A percentile compares a stretch with the other conserved stretches of the same genome.
phyloP scores from a whole-genome alignment of 2,797 vertebrate species.

The Neomorphus geoffroyi region DNA sequence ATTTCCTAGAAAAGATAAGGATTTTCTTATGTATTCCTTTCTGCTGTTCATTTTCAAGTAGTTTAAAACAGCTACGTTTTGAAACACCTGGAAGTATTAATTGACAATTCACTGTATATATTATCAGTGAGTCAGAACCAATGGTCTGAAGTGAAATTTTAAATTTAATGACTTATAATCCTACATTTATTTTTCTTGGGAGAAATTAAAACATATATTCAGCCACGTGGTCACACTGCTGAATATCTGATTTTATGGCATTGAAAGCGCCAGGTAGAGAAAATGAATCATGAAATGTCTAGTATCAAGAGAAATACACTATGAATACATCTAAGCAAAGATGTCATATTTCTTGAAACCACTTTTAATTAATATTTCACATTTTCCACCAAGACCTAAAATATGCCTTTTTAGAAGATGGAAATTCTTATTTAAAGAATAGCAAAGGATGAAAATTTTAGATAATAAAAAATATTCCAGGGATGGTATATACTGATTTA shows the following conservation, averaged over 20 bases:
- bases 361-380: not conserved
- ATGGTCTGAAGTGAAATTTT: not conserved
- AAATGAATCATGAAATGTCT: not conserved
- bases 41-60: not conserved
- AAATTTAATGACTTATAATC: not conserved
- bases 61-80: not conserved
- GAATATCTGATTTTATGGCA: not conserved
- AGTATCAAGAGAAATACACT: not conserved
- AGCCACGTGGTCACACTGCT: rapidly evolving
- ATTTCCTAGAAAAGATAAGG: not conserved
- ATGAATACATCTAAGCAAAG: not conserved
- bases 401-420: not conserved
- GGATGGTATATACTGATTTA: too few relatives aligned
- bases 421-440: not conserved
- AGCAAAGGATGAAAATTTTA: not conserved
- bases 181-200: not conserved
- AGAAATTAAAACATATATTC: not conserved
- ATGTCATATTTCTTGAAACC: not conserved
- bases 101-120: not conserved
- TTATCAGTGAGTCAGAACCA: not conserved
- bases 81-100: not conserved
- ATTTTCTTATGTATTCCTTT: too few relatives aligned
- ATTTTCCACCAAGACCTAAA: not conserved
- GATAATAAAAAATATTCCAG: not conserved
- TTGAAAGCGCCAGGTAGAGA: not conserved